These are phyloP conservation scores for Panthera tigris DNA, from an alignment of 2,113 vertebrate genomes.

Conservation along the genomic window DNA sequence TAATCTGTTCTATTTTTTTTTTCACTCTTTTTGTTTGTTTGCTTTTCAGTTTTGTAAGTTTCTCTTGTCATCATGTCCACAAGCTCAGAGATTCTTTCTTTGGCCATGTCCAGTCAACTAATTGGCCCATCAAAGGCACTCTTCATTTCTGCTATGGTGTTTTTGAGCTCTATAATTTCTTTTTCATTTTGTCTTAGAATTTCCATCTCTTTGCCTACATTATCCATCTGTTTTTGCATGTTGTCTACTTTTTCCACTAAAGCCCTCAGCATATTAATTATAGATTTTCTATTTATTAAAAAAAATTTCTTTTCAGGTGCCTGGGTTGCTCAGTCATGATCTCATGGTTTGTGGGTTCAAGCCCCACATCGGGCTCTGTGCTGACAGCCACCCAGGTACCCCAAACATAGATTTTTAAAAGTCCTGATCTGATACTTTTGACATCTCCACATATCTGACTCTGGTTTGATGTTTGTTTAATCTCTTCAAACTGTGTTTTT, in stretches of 20 bases:
- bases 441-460: not conserved
- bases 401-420: not conserved
- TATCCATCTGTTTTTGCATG: not conserved
- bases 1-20: not conserved
- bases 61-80: not conserved
- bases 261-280: not conserved
- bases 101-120: not conserved
- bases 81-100: conserved; percentile 2
- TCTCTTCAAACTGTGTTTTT: not conserved
- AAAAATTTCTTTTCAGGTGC: too few species aligned
- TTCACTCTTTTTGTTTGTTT: not conserved
- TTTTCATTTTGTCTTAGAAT: not conserved
- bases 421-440: not conserved
- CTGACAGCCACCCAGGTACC: too few species aligned
- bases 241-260: conserved; percentile 9
- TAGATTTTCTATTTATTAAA: not conserved
- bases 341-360: too few species aligned
- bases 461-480: not conserved
- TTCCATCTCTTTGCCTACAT: not conserved
- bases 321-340: too few species aligned
- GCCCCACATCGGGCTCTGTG: too few species aligned
- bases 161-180: not conserved
- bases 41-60: not conserved
- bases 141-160: not conserved
- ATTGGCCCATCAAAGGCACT: not conserved